A percentile compares a stretch with the other conserved stretches of the same genome.
These are phyloP conservation scores for Chroicocephalus ridibundus DNA, from an alignment of 2,113 vertebrate species.

Conservation along the genomic window DNA sequence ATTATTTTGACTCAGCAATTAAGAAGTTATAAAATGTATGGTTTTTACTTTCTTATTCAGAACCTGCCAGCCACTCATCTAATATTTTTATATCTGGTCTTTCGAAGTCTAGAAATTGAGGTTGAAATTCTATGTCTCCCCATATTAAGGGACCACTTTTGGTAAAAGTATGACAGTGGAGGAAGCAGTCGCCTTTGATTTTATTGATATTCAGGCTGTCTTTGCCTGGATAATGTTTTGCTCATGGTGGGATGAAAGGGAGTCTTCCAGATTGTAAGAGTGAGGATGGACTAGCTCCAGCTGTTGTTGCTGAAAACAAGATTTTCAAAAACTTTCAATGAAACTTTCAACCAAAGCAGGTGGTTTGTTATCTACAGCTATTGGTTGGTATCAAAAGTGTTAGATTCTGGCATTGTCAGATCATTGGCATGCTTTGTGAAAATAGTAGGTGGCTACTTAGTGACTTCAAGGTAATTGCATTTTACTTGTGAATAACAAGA, in stretches of 20 bases:
- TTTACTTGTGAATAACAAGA: not conserved
- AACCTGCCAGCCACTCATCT: not conserved
- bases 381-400: not conserved
- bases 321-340: not conserved
- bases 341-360: not conserved
- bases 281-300: not conserved
- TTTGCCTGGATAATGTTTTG: not conserved
- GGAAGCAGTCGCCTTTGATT: not conserved
- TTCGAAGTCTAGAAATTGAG: not conserved
- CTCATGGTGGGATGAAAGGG: not conserved
- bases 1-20: not conserved
- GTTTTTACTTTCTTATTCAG: not conserved
- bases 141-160: not conserved
- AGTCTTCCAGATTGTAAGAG: not conserved
- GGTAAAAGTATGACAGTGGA: not conserved
- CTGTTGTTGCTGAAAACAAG: not conserved
- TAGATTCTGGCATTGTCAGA: not conserved
- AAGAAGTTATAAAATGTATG: not conserved
- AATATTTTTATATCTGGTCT: not conserved
- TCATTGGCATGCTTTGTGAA: not conserved
- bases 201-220: not conserved
- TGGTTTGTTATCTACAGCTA: not conserved
- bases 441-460: not conserved
- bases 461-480: not conserved
- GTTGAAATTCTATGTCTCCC: not conserved